Evolutionary conservation across 2,888 invertebrate species (phyloP), one percentile per base, ranked within the genome.

Genomic region (Tinea trinotella): DNA sequence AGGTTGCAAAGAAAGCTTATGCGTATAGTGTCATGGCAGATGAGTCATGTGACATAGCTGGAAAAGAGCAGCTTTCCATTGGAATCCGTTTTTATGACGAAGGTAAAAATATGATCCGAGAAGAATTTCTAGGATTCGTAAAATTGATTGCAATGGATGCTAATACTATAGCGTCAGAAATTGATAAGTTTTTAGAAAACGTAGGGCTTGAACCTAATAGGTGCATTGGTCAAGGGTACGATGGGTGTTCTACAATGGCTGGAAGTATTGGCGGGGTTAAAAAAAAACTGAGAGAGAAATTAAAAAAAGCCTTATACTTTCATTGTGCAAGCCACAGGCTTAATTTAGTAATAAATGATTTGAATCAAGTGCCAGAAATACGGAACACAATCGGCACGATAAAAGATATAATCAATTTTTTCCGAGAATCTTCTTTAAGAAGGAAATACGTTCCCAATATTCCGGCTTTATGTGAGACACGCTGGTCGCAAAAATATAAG

Each of bases 41-140:
- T 59, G 63, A 64, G 59, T 64, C 61, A 55, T 59, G 60, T 52
- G 64, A 62, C 55, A 60, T 64, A 40, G 58, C 62, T 57, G 63
- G 64, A 19, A 60, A 56, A 56, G 59, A 67, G 58, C 65, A 63
- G 58, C 59, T 65, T 50, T 65, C 65, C 40, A 62, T 66, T 54
- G 63, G 64, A 54, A 54, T 57, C 48, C 22, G 57, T 55, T 57
- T 56, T 57, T 58, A 54, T 56, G 56, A 59, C 44, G 54, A 53
- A 53, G 35, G 35, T 34, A 53, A 35, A 35, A 53, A 34, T 17
- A 35, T 36, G 59, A 56, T 30, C 55, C 53, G 55, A 57, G 52
- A 52, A 52, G 40, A 53, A 40, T 53, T 53, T 53, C 36, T 53
- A 53, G 53, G 53, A 40, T 53, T 53, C 46, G 40, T 56, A 30